These are phyloP conservation scores for Trididemnum nubilum DNA, from an alignment of 23 tunicate species.

Conservation along the genomic window DNA sequence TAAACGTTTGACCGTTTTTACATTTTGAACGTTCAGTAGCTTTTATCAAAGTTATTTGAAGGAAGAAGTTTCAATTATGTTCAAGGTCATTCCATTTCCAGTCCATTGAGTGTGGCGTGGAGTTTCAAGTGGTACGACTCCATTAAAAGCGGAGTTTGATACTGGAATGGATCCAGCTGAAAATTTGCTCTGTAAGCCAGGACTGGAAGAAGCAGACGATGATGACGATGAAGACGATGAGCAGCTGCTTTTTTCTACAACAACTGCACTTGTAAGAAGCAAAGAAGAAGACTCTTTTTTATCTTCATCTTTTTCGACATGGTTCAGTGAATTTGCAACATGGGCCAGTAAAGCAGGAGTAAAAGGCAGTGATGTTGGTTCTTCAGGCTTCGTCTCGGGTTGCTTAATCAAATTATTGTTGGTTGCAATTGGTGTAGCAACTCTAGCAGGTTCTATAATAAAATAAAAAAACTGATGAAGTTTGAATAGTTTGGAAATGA, in stretches of 20 bases:
- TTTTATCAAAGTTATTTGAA: too few relatives aligned
- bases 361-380: not conserved
- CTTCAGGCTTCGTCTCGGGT: too few relatives aligned
- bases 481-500: too few relatives aligned
- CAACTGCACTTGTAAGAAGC: slow-evolving; percentile 1
- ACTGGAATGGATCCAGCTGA: not conserved
- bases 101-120: slow-evolving; percentile 16
- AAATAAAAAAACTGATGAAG: too few relatives aligned
- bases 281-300: not conserved
- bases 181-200: not conserved
- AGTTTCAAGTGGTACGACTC: not conserved
- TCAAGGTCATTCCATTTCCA: slow-evolving; percentile 52
- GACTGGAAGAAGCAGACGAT: not conserved
- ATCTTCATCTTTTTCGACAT: not conserved
- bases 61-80: slow-evolving; percentile 60
- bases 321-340: slow-evolving; percentile 7
- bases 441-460: too few relatives aligned
- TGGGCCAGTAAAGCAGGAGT: slow-evolving; percentile 1
- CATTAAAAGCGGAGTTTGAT: not conserved
- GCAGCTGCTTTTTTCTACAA: not conserved
- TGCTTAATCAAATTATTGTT: too few relatives aligned
- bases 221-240: not conserved
- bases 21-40: too few relatives aligned
- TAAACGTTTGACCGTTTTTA: too few relatives aligned
- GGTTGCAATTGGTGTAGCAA: too few relatives aligned